These are phyloP conservation scores for Nomada ruficornis DNA, from an alignment of 2,888 invertebrate species.

Conservation along the genomic window DNA sequence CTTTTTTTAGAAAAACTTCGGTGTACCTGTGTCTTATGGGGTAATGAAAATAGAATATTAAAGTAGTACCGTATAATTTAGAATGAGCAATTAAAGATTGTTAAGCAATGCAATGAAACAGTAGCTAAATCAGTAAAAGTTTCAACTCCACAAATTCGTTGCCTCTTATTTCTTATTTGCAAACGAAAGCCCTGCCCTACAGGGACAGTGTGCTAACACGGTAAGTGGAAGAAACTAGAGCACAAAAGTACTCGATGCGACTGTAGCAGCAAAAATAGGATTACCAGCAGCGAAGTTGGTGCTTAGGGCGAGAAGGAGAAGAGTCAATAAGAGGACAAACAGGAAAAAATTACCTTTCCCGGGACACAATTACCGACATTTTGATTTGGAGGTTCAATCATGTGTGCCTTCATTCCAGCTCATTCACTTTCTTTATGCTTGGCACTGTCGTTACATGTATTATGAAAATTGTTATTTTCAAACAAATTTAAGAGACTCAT, in stretches of 20 bases:
- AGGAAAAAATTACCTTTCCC: conserved; percentile 15
- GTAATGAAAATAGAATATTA: no score
- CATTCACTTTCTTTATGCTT: not conserved
- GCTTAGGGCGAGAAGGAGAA: conserved; percentile 23
- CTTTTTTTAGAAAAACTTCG: no score
- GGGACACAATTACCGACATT: conserved; percentile 38
- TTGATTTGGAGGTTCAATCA: conserved; percentile 34
- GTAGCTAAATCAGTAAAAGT: not conserved
- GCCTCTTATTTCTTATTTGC: no score
- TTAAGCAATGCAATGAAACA: no score
- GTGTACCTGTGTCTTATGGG: no score
- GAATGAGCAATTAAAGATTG: no score
- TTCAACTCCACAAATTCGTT: no score
- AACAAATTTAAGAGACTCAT: not conserved
- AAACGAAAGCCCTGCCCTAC: conserved; percentile 1
- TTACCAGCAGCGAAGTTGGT: conserved; percentile 33
- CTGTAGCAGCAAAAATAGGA: conserved; percentile 50
- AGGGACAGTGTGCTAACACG: conserved; percentile 26
- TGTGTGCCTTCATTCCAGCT: conserved; percentile 17
- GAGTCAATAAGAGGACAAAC: conserved; percentile 34
- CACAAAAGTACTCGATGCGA: conserved; percentile 35
- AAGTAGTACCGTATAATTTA: no score
- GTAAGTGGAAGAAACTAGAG: conserved; percentile 21
- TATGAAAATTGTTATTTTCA: conserved; percentile 2
- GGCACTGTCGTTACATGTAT: not conserved